Percentiles rank a stretch among this genome's conserved stretches.
These are phyloP conservation scores for Trichacis sp. DNA, from an alignment of 2,888 invertebrate species.

Conservation along the genomic window DNA sequence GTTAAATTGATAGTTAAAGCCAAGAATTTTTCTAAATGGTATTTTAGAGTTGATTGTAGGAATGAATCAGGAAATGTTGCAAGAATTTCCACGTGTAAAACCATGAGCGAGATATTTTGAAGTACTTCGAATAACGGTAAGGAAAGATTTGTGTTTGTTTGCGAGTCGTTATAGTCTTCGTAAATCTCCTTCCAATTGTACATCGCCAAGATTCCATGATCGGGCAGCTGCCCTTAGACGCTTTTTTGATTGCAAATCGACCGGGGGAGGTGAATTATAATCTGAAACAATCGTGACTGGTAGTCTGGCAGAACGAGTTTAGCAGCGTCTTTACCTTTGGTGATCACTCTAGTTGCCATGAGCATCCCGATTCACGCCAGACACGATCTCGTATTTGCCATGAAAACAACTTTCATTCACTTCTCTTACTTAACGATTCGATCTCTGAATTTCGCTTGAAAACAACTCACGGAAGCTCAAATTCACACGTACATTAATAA, in stretches of 20 bases:
- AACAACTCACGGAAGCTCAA: constrained; percentile 62
- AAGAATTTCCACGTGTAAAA: too few species aligned
- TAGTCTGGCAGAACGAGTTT: constrained; percentile 34
- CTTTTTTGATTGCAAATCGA: constrained; percentile 18
- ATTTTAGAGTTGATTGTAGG: too few species aligned
- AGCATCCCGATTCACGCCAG: constrained; percentile 23
- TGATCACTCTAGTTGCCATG: constrained; percentile 41
- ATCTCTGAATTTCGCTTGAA: too few species aligned
- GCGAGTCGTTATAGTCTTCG: background rate
- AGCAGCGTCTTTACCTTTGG: constrained; percentile 41
- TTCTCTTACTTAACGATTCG: too few species aligned
- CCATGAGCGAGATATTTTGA: too few species aligned
- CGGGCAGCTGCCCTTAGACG: background rate
- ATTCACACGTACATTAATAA: constrained; percentile 67
- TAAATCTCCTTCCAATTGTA: constrained; percentile 3
- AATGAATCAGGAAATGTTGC: too few species aligned
- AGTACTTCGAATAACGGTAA: background rate
- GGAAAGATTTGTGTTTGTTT: too few species aligned
- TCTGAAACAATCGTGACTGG: constrained; percentile 39
- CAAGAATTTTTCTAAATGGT: too few species aligned
- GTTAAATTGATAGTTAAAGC: too few species aligned
- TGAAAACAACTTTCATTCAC: constrained; percentile 22
- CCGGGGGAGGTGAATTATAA: constrained; percentile 25
- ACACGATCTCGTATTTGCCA: constrained; percentile 24
- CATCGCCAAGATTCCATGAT: constrained; percentile 1